phyloP scores from a whole-genome alignment of 2,797 vertebrate genomes.

The Dicrostonyx torquatus region DNA sequence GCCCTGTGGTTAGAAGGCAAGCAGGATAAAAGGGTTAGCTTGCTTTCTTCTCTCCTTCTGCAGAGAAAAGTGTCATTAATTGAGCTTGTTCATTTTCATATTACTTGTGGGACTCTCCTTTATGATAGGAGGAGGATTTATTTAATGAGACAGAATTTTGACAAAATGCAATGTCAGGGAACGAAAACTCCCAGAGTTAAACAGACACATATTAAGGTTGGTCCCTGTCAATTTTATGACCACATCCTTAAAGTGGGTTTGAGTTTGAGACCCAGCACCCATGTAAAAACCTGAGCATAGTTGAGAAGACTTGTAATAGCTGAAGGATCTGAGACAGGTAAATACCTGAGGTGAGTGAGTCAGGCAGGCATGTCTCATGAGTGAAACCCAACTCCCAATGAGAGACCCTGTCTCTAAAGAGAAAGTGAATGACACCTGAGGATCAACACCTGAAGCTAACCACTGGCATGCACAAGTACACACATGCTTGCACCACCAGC shows the following conservation, averaged over 20 bases:
- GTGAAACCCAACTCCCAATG: not conserved
- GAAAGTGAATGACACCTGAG: not conserved
- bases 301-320: no score
- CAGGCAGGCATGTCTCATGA: not conserved
- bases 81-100: slow-evolving; percentile 57
- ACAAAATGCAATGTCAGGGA: slow-evolving; percentile 3
- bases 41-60: slow-evolving; percentile 15
- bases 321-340: not conserved
- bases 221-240: slow-evolving; percentile 55
- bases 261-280: not conserved
- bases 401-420: not conserved
- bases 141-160: slow-evolving; percentile 60
- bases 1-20: slow-evolving; percentile 53
- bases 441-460: not conserved
- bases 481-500: not conserved
- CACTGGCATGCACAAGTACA: not conserved
- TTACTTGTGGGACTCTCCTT: slow-evolving; percentile 39
- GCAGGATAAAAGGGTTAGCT: slow-evolving; percentile 54
- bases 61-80: slow-evolving; percentile 62
- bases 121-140: slow-evolving; percentile 50
- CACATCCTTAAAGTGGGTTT: slow-evolving; percentile 35
- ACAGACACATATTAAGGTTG: slow-evolving; percentile 56
- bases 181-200: slow-evolving; percentile 49
- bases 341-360: not conserved
- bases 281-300: not conserved